Conservation (phyloP, 2,113 vertebrate genomes). For the Emydocephalus ijimae region DNA sequence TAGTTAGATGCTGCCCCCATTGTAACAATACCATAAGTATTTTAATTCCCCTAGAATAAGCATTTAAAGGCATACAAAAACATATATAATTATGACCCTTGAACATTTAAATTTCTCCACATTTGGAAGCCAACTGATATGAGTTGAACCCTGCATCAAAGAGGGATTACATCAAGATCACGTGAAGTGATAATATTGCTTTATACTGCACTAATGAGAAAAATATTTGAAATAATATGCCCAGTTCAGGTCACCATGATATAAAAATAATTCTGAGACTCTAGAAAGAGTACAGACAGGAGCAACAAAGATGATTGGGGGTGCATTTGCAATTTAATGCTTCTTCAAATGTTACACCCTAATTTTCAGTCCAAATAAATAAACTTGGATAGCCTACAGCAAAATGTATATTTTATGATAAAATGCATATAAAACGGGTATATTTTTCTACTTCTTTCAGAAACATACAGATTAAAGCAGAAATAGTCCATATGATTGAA, state of each 20-base stretch:
- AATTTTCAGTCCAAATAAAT: neutral
- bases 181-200: too few species aligned
- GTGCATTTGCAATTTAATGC: too few species aligned
- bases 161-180: too few species aligned
- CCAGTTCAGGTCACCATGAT: too few species aligned
- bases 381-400: neutral
- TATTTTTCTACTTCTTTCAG: neutral
- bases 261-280: too few species aligned
- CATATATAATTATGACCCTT: neutral
- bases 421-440: neutral
- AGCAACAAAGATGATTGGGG: too few species aligned
- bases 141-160: neutral
- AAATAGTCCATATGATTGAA: neutral
- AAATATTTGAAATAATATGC: too few species aligned
- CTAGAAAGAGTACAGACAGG: too few species aligned
- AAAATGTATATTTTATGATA: neutral
- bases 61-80: neutral
- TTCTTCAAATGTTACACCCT: neutral
- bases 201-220: too few species aligned
- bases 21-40: neutral
- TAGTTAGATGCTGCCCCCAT: neutral
- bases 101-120: neutral
- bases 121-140: neutral
- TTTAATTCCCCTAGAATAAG: neutral
- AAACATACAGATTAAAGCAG: neutral